These are phyloP conservation scores for Siphlonurus alternatus DNA, from an alignment of 2,888 invertebrate genomes.

Conservation along the genomic window DNA sequence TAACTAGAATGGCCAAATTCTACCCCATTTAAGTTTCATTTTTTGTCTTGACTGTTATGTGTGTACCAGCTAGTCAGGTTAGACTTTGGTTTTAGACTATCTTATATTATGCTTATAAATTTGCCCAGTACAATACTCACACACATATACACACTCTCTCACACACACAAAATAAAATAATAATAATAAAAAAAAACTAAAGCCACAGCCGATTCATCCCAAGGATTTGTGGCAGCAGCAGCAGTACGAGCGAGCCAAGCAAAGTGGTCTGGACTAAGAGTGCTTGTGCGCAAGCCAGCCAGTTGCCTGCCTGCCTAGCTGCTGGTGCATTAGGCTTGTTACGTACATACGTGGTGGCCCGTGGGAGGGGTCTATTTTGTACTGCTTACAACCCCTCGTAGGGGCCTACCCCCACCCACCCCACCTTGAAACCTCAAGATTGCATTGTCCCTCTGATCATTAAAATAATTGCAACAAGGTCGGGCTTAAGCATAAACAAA, in stretches of 20 bases:
- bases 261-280: conserved; percentile 8
- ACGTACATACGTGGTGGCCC: conserved; percentile 7
- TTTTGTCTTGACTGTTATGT: conserved; percentile 3
- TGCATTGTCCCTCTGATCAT: too few species aligned
- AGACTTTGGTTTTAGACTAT: not conserved
- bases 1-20: conserved; percentile 18
- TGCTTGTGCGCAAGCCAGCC: conserved; percentile 8
- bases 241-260: conserved; percentile 11
- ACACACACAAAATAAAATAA: not conserved
- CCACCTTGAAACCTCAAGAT: too few species aligned
- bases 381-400: conserved; percentile 5
- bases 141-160: not conserved
- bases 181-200: conserved; percentile 12
- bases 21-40: conserved; percentile 16
- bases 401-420: not conserved
- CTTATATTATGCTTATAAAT: not conserved
- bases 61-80: conserved; percentile 2
- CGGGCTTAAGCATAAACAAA: too few species aligned
- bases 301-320: conserved; percentile 1
- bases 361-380: conserved; percentile 8
- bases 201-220: conserved; percentile 16
- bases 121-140: not conserved
- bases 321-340: not conserved
- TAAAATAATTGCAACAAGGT: too few species aligned
- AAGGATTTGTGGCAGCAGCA: conserved; percentile 13